Evolutionary conservation across 2,888 invertebrate genomes (phyloP).

Genomic region (Agrotis segetum): DNA sequence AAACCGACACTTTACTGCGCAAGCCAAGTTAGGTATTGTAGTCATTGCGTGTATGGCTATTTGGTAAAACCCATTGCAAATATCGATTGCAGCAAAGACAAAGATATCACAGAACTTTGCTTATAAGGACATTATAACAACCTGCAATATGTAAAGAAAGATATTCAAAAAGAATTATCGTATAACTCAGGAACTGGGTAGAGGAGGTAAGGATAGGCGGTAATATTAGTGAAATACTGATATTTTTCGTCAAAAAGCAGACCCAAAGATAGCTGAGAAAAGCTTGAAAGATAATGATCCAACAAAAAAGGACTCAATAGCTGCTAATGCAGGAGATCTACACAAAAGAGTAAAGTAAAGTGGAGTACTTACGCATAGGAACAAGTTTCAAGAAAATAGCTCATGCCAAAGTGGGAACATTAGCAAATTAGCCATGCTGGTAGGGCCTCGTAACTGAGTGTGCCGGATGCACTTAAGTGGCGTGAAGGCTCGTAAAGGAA

Average conservation of each 20-base stretch:
- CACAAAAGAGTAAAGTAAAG: constrained; percentile 1
- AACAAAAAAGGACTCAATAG: not conserved
- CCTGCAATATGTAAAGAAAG: constrained; percentile 2
- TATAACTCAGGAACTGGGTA: not conserved
- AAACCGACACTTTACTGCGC: not conserved
- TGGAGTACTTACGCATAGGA: constrained; percentile 5
- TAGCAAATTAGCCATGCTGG: constrained; percentile 16
- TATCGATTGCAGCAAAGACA: constrained; percentile 27
- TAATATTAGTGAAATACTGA: not conserved
- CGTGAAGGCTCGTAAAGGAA: not conserved
- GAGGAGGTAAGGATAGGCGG: too few species aligned
- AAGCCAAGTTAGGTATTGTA: constrained; percentile 3
- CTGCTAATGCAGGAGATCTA: not conserved
- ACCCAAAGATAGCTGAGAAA: not conserved
- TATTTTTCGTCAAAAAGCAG: not conserved
- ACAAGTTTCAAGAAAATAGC: not conserved
- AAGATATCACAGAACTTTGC: not conserved
- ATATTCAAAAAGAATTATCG: not conserved
- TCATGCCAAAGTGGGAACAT: constrained; percentile 19
- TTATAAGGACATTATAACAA: constrained; percentile 15
- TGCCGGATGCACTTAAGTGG: constrained; percentile 16
- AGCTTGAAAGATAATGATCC: not conserved
- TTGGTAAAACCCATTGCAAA: constrained; percentile 43
- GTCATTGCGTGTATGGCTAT: constrained; percentile 11
- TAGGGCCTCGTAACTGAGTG: not conserved